phyloP scores from a whole-genome alignment of 2,797 vertebrate species.

The Darevskia mixta region DNA sequence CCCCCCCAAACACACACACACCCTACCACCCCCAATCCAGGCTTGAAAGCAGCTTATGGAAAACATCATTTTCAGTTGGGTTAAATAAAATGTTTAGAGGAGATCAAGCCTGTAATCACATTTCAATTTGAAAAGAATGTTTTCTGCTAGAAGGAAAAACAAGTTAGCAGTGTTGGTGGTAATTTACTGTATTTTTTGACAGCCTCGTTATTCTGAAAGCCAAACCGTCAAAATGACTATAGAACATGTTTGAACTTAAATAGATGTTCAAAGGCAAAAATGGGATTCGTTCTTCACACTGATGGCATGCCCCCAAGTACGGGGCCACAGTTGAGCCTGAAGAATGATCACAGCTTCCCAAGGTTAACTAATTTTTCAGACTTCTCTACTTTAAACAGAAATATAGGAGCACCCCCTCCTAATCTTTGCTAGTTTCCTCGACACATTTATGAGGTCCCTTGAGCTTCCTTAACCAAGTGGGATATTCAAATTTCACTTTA shows the following conservation, averaged over 20 bases:
- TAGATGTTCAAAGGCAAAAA: neutral
- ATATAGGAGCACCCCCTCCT: too few relatives aligned
- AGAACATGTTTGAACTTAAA: neutral
- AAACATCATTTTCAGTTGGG: slow-evolving; percentile 82
- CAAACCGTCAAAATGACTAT: slow-evolving; percentile 45
- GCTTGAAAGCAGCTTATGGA: slow-evolving; percentile 85
- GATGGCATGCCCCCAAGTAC: neutral
- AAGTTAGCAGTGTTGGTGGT: slow-evolving; percentile 38
- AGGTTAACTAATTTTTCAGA: neutral
- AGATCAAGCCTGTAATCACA: slow-evolving; percentile 63
- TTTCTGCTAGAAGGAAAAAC: slow-evolving; percentile 63
- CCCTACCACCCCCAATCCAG: slow-evolving; percentile 54
- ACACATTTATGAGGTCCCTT: neutral
- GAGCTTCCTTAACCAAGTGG: neutral
- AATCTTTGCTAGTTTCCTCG: neutral
- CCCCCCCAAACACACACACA: neutral
- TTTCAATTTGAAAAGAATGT: slow-evolving; percentile 63
- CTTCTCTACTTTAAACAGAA: neutral
- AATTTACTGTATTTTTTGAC: slow-evolving; percentile 66
- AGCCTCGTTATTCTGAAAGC: slow-evolving; percentile 58
- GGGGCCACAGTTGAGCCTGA: too few relatives aligned
- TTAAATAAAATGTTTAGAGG: slow-evolving; percentile 71
- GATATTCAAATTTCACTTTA: neutral
- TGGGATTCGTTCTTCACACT: neutral
- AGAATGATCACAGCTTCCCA: neutral